Evolutionary conservation across 2,888 invertebrate genomes (phyloP), one percentile per base, ranked within the genome.

Genomic region (Anarsia innoxiella): DNA sequence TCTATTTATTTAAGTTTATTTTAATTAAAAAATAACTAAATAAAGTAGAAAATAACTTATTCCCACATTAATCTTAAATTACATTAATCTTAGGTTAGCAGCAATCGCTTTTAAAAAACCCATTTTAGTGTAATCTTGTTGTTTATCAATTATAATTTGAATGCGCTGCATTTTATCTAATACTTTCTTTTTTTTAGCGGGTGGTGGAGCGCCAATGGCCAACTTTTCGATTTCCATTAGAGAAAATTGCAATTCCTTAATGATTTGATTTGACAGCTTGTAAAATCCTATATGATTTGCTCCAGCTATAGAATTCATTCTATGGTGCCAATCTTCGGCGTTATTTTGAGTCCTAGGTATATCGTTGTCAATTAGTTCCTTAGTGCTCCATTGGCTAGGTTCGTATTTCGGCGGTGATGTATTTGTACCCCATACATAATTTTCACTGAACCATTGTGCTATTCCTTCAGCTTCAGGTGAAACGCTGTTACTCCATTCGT

Each of bases 321-420:
- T 3, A 8, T 19, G 19, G 8, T 8, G 4, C 19, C 19, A 19
- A 8, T 3, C 19, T 19, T 19, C 19, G 19, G 19, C 19, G 8
- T 19, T 19, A 23, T 40, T 40, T 28, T 31, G 32, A 8, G 37
- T 41, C 36, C 40, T 12, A 23, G 40, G 40, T 28, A 41, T 23
- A n/a, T 34, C 31, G 11, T 13, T 35, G 12, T 14, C 15, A 3
- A 29, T 14, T 4, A 28, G 13, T 8, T 29, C 26, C 14, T 41
- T 12, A 19, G 36, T 36, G 12, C 39, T 39, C 42, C 42, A 42
- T 23, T 27, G 39, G 10, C 30, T 31, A 2, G 42, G 42, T 8
- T 23, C 12, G 16, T 42, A 39, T 26, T 39, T 32, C 11, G 28
- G 28, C 3, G 9, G 16, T 2, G 28, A 5, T 3, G 23, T 32